Base-by-base conservation (phyloP, 2,888 invertebrate genomes). In the Teinopalpus imperialis region DNA sequence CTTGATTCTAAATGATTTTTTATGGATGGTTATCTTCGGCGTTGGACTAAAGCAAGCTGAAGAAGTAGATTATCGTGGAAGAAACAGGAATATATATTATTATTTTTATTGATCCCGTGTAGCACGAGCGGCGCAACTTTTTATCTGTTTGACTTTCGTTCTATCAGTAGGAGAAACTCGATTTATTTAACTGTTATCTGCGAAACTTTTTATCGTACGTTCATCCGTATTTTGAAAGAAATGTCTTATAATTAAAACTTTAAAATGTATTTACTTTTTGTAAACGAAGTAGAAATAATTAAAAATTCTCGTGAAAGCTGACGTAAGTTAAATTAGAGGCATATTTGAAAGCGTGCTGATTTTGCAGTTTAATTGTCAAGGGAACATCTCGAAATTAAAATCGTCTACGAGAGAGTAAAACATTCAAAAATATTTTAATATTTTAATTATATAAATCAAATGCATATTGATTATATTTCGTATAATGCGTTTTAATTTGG, bases 111-210 rank as follows among this genome's bases (percentile, higher is more conserved):
- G 42, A 49, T 49, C 43, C 27, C 3, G 20, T 20, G 23, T 12
- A 30, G 20, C 29, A 46, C 20, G 30, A 24, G 12, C 39, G 31
- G 32, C 43, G 48, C 47, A 58, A 60, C 48, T 59, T 61, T 58
- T 65, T 66, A 66, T 66, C 61, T 58, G 55, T 59, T 61, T 56
- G 54, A 60, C 57, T 61, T 59, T 51, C 56, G 50, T 58, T 52
- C 58, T 54, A 53, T 56, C 54, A 56, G 54, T 49, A 54, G 41
- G 54, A 59, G 53, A 60, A 66, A 61, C 59, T 57, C 61, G 52
- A 61, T 65, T 63, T 54, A 62, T 62, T 63, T 61, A 63, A 66
- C 57, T 60, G 57, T 57, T 65, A 62, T 60, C 59, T 56, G 49
- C 48, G 41, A 52, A 65, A 68, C 55, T 59, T 68, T 63, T 66